These are phyloP conservation scores for Catajapyx aquilonaris DNA, from an alignment of 1,140 invertebrate genomes.

Conservation along the genomic window DNA sequence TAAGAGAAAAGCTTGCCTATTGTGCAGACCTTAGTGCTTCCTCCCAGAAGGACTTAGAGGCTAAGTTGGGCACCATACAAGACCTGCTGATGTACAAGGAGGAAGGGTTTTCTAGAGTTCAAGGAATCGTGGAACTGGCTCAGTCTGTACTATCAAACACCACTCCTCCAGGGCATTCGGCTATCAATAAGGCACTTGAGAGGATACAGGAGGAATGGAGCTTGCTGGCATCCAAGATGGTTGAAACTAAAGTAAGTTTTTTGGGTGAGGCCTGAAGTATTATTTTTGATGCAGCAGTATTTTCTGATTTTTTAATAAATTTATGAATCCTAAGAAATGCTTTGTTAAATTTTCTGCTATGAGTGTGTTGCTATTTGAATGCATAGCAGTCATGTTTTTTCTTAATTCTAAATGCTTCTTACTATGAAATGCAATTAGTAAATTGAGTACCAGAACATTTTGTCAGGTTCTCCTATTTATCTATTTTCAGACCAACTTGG, in stretches of 20 bases:
- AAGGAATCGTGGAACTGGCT: constrained; percentile 65
- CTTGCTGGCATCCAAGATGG: constrained; percentile 59
- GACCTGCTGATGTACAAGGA: constrained; percentile 73
- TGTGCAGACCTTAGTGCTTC: constrained; percentile 60
- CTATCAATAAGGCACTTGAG: constrained; percentile 61
- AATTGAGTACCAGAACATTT: too few species aligned
- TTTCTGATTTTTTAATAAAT: too few species aligned
- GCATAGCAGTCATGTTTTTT: too few species aligned
- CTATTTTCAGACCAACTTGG: constrained; percentile 36
- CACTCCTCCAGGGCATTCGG: constrained; percentile 61
- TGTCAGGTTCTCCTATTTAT: neutral
- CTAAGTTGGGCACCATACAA: constrained; percentile 59
- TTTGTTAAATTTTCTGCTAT: too few species aligned
- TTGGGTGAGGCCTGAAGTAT: too few species aligned
- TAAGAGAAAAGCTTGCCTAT: constrained; percentile 60
- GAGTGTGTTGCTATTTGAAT: too few species aligned
- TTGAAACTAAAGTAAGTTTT: constrained; percentile 63
- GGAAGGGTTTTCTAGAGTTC: constrained; percentile 69
- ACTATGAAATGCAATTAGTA: too few species aligned
- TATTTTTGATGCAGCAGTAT: too few species aligned
- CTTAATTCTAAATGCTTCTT: too few species aligned
- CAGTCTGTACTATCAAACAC: constrained; percentile 86
- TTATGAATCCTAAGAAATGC: too few species aligned
- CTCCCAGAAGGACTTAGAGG: constrained; percentile 64
- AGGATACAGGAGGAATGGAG: constrained; percentile 81